Evolutionary conservation across 2,888 invertebrate genomes (phyloP), one percentile per base, ranked within the genome.

Genomic region (Ectobius pallidus): DNA sequence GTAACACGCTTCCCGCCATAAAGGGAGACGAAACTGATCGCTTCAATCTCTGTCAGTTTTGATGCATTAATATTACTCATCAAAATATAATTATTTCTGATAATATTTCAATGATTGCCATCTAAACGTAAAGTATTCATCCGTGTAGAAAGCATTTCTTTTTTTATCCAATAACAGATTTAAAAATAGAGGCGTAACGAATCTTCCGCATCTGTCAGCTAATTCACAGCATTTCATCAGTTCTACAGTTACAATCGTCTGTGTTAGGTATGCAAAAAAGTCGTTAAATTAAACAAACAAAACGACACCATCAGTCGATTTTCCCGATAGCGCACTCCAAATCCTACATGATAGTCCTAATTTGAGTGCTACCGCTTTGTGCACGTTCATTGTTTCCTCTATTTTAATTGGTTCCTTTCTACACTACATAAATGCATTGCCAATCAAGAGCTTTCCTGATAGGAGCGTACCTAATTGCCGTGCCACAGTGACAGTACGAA

Each of bases 281-380:
- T 46, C 18, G n/a, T 7, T 46, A n/a, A 46, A 46, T 46, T 46
- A n/a, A 46, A 46, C 46, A 46, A 46, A 46, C 46, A 46, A 39
- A 9, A 46, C 46, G 46, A 46, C 46, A 46, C 46, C 46, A 46
- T 3, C 7, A 46, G 18, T 14, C 9, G 4, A 39, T 39, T n/a
- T n/a, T 39, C 39, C 6, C 9, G 11, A 46, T 46, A n/a, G 46
- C 16, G 3, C n/a, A 9, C 16, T n/a, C 46, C 9, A 46, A 46
- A 46, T 46, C 46, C 46, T n/a, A 3, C 9, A 46, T 46, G 46
- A 46, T 46, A 46, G 46, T 46, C 46, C 46, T 46, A 46, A 46
- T 46, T 46, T 46, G 46, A 46, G 46, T 46, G 16, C 16, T 14
- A 46, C 46, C 46, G 46, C 46, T 46, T 46, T 46, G 46, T 46